phyloP scores from a whole-genome alignment of 2,113 vertebrate species.

The Microcebus lehilahytsara region DNA sequence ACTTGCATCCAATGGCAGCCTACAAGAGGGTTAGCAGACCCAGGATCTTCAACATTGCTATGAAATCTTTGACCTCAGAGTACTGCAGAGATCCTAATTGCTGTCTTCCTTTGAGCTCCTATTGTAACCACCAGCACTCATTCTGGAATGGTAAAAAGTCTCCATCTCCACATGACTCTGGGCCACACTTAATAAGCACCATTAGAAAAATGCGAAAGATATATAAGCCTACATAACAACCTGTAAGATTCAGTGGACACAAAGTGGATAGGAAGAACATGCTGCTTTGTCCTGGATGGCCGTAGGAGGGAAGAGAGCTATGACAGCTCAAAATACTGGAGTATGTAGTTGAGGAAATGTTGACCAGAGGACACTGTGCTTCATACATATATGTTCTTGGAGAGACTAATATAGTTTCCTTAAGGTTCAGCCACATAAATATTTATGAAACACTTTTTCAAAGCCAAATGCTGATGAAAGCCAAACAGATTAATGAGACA shows the following conservation, averaged over 20 bases:
- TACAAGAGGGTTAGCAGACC: not conserved
- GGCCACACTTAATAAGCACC: not conserved
- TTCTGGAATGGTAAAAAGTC: not conserved
- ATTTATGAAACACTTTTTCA: not conserved
- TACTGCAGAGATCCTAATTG: not conserved
- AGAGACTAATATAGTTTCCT: not conserved
- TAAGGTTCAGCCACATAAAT: not conserved
- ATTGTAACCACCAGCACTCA: not conserved
- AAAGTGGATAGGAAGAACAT: not conserved
- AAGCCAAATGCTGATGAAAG: not conserved
- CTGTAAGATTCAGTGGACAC: not conserved
- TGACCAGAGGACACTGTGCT: not conserved
- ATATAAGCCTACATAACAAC: not conserved
- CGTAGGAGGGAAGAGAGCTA: not conserved
- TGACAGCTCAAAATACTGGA: not conserved
- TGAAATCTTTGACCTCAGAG: not conserved
- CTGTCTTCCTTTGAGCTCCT: not conserved
- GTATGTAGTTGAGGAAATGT: not conserved
- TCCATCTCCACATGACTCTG: not conserved
- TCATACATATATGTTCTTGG: not conserved
- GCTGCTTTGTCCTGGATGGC: not conserved
- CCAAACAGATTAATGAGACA: not conserved
- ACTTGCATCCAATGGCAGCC: not conserved
- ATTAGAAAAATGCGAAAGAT: not conserved
- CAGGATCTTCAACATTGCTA: not conserved